Evolutionary conservation across 2,888 invertebrate genomes (phyloP).

Genomic region (Dromius quadrimaculatus): DNA sequence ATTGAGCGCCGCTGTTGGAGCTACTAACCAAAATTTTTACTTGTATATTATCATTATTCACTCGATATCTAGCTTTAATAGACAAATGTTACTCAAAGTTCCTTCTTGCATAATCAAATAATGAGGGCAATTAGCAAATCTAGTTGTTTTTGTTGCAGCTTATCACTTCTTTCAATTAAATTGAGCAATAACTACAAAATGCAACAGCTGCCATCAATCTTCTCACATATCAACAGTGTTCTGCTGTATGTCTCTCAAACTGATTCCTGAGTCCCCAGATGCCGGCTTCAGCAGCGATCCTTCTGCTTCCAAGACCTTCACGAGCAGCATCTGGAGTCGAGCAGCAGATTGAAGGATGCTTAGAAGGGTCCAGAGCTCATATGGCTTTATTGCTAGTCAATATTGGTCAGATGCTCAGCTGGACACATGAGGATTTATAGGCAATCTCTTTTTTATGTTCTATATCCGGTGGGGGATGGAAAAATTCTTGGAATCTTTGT

Average conservation of each 20-base stretch:
- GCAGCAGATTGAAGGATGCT: not conserved
- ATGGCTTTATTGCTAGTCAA: constrained; percentile 45
- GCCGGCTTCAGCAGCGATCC: not conserved
- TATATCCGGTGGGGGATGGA: constrained; percentile 1
- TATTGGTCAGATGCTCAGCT: constrained; percentile 37
- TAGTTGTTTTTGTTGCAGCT: too few species aligned
- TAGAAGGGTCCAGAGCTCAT: constrained; percentile 7
- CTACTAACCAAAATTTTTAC: too few species aligned
- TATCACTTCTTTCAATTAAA: too few species aligned
- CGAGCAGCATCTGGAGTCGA: not conserved
- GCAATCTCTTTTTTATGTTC: constrained; percentile 33
- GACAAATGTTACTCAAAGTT: too few species aligned
- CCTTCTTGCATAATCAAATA: too few species aligned
- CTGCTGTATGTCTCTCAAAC: constrained; percentile 3
- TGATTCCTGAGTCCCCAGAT: not conserved
- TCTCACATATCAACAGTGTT: not conserved
- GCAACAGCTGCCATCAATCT: not conserved
- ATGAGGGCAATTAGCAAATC: too few species aligned
- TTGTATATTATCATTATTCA: too few species aligned
- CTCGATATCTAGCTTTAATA: too few species aligned
- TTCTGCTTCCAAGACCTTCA: not conserved
- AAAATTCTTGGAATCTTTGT: too few species aligned
- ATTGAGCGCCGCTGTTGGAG: too few species aligned
- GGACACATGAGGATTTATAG: constrained; percentile 30
- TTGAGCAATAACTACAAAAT: too few species aligned